A percentile compares a stretch with the other conserved stretches of the same genome.
These are phyloP conservation scores for Tipula vernalis DNA, from an alignment of 2,888 invertebrate genomes.

Conservation along the genomic window DNA sequence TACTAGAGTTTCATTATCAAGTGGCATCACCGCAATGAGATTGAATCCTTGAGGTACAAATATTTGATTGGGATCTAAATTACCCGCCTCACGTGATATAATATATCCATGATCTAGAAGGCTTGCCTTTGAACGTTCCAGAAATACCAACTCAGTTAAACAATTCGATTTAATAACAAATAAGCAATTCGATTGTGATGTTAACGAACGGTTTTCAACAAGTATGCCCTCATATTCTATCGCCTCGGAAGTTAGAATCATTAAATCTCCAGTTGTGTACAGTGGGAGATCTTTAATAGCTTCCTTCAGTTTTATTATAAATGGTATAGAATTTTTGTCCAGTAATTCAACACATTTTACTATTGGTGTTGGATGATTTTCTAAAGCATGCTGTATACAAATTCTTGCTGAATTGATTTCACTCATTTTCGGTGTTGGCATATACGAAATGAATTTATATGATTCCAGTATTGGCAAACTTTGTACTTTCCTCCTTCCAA, in stretches of 20 bases:
- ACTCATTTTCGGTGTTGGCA: too few relatives aligned
- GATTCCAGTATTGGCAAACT: too few relatives aligned
- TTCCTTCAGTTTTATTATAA: conserved; percentile 43
- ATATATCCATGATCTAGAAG: conserved; percentile 36
- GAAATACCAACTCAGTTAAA: conserved; percentile 23
- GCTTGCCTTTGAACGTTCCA: conserved; percentile 37
- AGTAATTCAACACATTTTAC: conserved; percentile 47
- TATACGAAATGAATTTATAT: too few relatives aligned
- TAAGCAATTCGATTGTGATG: conserved; percentile 27
- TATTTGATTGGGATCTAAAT: conserved; percentile 34
- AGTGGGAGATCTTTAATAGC: conserved; percentile 54
- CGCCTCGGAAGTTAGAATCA: conserved; percentile 35
- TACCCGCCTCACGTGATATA: conserved; percentile 38
- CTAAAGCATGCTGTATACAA: conserved; percentile 31
- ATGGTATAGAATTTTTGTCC: conserved; percentile 35
- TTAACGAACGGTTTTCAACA: conserved; percentile 48
- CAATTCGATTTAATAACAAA: conserved; percentile 27
- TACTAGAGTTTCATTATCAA: conserved; percentile 25
- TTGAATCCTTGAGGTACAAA: conserved; percentile 20
- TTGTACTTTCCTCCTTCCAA: too few relatives aligned
- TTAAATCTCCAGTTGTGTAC: conserved; percentile 48
- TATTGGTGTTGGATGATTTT: conserved; percentile 52
- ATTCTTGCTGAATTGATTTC: too few relatives aligned
- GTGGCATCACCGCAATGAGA: conserved; percentile 20
- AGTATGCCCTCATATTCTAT: conserved; percentile 39